These are phyloP conservation scores for Agrilus cyanescens DNA, from an alignment of 2,888 invertebrate species.

Conservation along the genomic window DNA sequence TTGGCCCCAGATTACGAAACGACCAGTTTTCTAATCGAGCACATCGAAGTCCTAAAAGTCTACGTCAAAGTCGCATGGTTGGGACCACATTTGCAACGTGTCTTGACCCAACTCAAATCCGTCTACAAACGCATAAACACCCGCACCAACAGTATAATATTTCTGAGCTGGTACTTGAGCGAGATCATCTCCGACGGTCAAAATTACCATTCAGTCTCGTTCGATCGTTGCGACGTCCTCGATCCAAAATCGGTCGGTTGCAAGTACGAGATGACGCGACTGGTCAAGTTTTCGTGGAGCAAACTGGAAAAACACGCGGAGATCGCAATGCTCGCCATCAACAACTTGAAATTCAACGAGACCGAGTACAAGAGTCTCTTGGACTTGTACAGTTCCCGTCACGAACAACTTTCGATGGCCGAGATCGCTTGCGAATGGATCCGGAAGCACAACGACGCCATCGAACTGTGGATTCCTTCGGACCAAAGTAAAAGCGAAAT, in stretches of 20 bases:
- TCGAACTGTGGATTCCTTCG: conserved; percentile 38
- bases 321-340: conserved; percentile 39
- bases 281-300: conserved; percentile 55
- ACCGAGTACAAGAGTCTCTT: conserved; percentile 43
- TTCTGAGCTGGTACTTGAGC: conserved; percentile 55
- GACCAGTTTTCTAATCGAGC: conserved; percentile 44
- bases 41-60: conserved; percentile 47
- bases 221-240: conserved; percentile 49
- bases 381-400: conserved; percentile 25
- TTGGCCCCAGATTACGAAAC: conserved; percentile 39
- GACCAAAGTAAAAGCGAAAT: conserved; percentile 35
- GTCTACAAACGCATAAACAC: conserved; percentile 21
- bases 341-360: conserved; percentile 39
- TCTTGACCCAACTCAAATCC: conserved; percentile 31
- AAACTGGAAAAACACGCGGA: conserved; percentile 42
- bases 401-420: conserved; percentile 19
- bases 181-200: conserved; percentile 41
- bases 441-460: conserved; percentile 33
- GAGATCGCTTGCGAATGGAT: conserved; percentile 60
- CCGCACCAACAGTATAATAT: conserved; percentile 41
- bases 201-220: conserved; percentile 42
- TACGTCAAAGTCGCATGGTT: conserved; percentile 60
- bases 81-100: conserved; percentile 42
- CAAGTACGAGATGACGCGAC: conserved; percentile 54
- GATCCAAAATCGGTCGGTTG: conserved; percentile 36